Evolutionary conservation across 2,888 invertebrate species (phyloP).

Genomic region (Stenodera caucasica): DNA sequence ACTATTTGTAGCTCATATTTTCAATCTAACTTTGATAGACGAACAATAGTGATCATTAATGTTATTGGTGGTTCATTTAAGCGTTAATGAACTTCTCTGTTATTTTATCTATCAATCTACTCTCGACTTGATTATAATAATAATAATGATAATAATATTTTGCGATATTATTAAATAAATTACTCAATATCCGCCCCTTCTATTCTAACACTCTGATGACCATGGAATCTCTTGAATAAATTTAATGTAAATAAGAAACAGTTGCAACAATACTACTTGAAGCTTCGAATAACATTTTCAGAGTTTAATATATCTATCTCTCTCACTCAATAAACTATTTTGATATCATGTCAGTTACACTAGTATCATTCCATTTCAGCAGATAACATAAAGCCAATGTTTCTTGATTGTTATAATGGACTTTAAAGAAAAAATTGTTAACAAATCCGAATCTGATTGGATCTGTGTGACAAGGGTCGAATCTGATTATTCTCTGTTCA

Average conservation of each 20-base stretch:
- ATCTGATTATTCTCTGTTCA: not conserved
- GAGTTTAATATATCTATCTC: not conserved
- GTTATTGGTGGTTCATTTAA: not conserved
- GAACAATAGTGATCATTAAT: conserved; percentile 4
- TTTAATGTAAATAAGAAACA: not conserved
- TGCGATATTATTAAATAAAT: not conserved
- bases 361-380: not conserved
- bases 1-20: not conserved
- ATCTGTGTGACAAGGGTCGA: not conserved
- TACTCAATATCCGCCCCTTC: not conserved
- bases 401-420: no score
- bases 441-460: no score
- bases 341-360: conserved; percentile 9
- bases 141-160: no score
- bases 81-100: conserved; percentile 1
- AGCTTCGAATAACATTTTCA: not conserved
- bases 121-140: not conserved
- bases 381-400: conserved; percentile 14
- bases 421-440: no score
- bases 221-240: not conserved
- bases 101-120: conserved; percentile 6
- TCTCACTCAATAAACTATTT: not conserved
- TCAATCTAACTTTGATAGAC: not conserved
- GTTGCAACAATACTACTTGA: not conserved
- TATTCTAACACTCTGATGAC: not conserved